Percentiles rank a stretch among this genome's conserved stretches.
These are phyloP conservation scores for Scaptomyza graminum DNA, from an alignment of 1,140 invertebrate species.

Conservation along the genomic window DNA sequence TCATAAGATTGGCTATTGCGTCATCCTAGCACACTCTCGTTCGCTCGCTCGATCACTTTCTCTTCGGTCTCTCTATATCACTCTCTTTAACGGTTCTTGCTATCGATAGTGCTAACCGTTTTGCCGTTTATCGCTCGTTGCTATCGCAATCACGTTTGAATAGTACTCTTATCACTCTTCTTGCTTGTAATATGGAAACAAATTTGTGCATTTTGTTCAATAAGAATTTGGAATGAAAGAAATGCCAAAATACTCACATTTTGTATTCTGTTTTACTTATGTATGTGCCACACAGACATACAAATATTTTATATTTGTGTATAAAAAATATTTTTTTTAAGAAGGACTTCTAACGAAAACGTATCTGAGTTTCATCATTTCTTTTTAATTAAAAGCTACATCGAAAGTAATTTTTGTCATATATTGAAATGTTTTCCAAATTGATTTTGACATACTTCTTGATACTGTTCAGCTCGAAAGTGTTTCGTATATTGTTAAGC, in stretches of 20 bases:
- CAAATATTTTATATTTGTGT: neutral
- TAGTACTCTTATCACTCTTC: slow-evolving; percentile 2
- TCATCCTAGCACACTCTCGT: slow-evolving; percentile 30
- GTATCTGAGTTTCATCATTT: too few relatives aligned
- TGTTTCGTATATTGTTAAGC: neutral
- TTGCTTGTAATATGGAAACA: neutral
- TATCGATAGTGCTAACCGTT: slow-evolving; percentile 1
- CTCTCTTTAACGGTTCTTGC: neutral
- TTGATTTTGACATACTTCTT: too few relatives aligned
- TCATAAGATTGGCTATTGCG: slow-evolving; percentile 27
- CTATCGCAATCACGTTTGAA: slow-evolving; percentile 6
- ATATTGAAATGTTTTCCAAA: too few relatives aligned
- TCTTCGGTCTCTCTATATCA: neutral
- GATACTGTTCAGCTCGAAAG: too few relatives aligned
- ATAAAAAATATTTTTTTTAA: too few relatives aligned
- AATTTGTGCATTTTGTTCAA: slow-evolving; percentile 43
- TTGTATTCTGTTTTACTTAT: neutral
- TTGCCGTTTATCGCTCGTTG: slow-evolving; percentile 12
- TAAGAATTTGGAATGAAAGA: slow-evolving; percentile 34
- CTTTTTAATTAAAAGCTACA: too few relatives aligned
- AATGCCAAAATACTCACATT: slow-evolving; percentile 7
- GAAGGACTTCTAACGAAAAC: too few relatives aligned
- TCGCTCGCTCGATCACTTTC: neutral
- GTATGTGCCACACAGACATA: neutral
- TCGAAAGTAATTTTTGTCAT: too few relatives aligned